Conservation (phyloP, 2,113 vertebrate species). For the Cranoglanis bouderius region DNA sequence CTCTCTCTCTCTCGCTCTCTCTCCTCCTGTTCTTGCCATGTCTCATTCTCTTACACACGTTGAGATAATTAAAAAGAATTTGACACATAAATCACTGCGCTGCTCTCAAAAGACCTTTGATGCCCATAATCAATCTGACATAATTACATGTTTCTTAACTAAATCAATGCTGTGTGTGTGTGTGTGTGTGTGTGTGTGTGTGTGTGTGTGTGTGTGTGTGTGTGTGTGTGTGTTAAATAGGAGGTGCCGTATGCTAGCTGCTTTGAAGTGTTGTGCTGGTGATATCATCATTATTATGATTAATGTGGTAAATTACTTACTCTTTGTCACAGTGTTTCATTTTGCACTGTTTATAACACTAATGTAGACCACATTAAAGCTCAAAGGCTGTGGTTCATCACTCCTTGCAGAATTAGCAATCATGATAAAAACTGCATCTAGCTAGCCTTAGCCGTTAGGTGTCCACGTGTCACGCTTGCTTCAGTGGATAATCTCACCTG, state of each 20-base stretch:
- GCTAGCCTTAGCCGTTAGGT: too few species aligned
- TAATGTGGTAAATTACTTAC: background rate
- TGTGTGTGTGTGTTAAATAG: slow-evolving; percentile 8
- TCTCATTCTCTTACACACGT: slow-evolving; percentile 63
- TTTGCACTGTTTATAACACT: background rate
- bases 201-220: slow-evolving; percentile 31
- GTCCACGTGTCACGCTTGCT: background rate
- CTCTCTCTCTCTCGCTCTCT: background rate
- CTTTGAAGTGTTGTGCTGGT: slow-evolving; percentile 38
- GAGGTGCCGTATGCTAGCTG: background rate
- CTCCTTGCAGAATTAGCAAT: background rate
- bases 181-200: slow-evolving; percentile 35
- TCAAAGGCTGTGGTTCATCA: background rate
- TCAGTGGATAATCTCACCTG: background rate
- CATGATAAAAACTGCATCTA: background rate
- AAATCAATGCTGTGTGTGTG: slow-evolving; percentile 71
- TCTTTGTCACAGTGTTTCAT: slow-evolving; percentile 6
- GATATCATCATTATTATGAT: slow-evolving; percentile 19
- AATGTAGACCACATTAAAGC: background rate
- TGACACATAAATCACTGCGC: slow-evolving; percentile 77
- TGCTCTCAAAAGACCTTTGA: slow-evolving; percentile 77
- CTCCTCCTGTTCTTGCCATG: slow-evolving; percentile 59
- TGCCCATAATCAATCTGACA: slow-evolving; percentile 86
- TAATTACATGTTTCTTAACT: slow-evolving; percentile 86
- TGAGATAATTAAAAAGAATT: slow-evolving; percentile 88